These are phyloP conservation scores for Macrostomum lignano DNA, from an alignment of 1,140 invertebrate species.

Conservation along the genomic window DNA sequence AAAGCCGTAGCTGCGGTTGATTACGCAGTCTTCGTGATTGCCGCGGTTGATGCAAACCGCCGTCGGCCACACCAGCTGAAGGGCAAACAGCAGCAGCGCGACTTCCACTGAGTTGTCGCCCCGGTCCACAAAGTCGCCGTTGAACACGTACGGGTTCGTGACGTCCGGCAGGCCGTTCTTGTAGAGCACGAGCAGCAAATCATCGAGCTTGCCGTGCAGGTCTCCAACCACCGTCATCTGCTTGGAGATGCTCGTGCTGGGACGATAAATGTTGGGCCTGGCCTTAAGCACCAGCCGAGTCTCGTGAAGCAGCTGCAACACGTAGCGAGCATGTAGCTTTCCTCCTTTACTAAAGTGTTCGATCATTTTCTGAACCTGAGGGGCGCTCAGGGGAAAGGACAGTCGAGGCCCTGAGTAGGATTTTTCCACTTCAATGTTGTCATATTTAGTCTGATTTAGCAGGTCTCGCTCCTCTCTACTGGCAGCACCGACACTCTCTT, in stretches of 20 bases:
- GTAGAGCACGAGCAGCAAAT: conserved; percentile 57
- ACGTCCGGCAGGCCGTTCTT: conserved; percentile 59
- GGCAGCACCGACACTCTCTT: no score
- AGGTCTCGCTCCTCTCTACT: conserved; percentile 16
- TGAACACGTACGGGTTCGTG: conserved; percentile 68
- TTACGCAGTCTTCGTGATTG: no score
- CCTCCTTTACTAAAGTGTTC: conserved; percentile 42
- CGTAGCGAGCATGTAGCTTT: conserved; percentile 51
- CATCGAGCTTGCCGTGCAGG: conserved; percentile 62
- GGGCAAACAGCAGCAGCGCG: conserved; percentile 42
- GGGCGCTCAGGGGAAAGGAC: conserved; percentile 40
- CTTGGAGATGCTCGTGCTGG: conserved; percentile 49
- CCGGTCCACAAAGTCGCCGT: conserved; percentile 67
- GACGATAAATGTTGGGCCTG: conserved; percentile 48
- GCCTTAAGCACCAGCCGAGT: conserved; percentile 40
- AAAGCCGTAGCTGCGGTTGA: no score
- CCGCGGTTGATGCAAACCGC: conserved; percentile 54
- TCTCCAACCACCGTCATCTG: conserved; percentile 66
- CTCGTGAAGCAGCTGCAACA: conserved; percentile 46
- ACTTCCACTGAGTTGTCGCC: conserved; percentile 56
- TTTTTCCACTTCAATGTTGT: conserved; percentile 25
- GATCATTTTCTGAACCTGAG: conserved; percentile 44
- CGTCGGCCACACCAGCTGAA: conserved; percentile 48
- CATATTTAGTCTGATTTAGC: conserved; percentile 16
- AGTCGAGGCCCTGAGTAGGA: conserved; percentile 42